These are phyloP conservation scores for Netelia fuscicornis DNA, from an alignment of 2,888 invertebrate genomes.

Conservation along the genomic window DNA sequence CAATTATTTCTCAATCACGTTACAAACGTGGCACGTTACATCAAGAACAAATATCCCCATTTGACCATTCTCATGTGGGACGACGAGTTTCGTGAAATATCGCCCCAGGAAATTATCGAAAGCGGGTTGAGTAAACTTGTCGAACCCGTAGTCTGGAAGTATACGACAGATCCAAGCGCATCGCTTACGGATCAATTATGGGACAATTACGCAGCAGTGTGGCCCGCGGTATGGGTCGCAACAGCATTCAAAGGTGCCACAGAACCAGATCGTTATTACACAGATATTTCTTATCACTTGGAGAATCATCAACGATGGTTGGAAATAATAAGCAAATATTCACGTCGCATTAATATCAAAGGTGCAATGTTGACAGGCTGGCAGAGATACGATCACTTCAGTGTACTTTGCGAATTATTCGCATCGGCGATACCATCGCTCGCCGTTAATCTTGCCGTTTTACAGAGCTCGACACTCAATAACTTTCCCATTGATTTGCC, in stretches of 20 bases:
- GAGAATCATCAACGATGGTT: conserved; percentile 92
- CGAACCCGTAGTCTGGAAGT: conserved; percentile 91
- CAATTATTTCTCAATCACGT: conserved; percentile 89
- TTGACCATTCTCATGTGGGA: conserved; percentile 92
- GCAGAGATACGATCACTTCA: conserved; percentile 90
- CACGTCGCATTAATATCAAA: conserved; percentile 86
- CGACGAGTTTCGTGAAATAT: conserved; percentile 90
- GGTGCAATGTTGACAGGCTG: conserved; percentile 91
- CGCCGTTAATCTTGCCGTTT: conserved; percentile 86
- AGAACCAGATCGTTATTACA: conserved; percentile 85
- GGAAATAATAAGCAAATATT: conserved; percentile 86
- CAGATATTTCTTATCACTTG: conserved; percentile 88
- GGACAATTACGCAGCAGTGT: conserved; percentile 87
- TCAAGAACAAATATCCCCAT: conserved; percentile 85
- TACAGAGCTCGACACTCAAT: conserved; percentile 77
- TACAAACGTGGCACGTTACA: conserved; percentile 85
- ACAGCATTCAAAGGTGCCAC: conserved; percentile 94
- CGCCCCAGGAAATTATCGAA: conserved; percentile 84
- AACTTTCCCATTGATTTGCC: conserved; percentile 78
- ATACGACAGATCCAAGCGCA: conserved; percentile 85
- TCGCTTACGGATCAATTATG: conserved; percentile 85
- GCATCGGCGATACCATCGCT: conserved; percentile 88
- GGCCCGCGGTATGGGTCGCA: conserved; percentile 91
- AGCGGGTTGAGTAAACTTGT: conserved; percentile 86
- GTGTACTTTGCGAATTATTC: conserved; percentile 88